A percentile compares a stretch with the other conserved stretches of the same genome.
Evolutionary conservation across 64 coral and sea anemone genomes (phyloP).

Genomic region (Hydrozoanthus tunicans): DNA sequence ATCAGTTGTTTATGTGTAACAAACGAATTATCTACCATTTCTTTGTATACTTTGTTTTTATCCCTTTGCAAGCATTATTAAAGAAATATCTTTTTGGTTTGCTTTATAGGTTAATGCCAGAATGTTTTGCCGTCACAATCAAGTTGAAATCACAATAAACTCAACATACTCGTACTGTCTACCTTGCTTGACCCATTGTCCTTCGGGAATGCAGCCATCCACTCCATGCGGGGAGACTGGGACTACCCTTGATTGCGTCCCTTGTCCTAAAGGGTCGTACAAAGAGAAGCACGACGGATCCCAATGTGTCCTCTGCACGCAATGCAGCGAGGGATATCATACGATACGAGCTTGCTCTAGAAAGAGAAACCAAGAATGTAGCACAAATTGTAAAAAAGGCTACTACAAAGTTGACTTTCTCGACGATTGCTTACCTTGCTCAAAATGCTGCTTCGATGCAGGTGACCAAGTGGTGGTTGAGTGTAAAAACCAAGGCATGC

Average conservation of each 20-base stretch:
- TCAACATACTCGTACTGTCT: neutral
- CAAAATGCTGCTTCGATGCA: neutral
- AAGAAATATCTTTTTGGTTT: too few species aligned
- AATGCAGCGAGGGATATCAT: neutral
- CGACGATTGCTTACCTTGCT: neutral
- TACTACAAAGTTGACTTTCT: neutral
- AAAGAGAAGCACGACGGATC: slow-evolving; percentile 5
- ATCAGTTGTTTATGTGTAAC: too few species aligned
- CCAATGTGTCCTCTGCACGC: neutral
- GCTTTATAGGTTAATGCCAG: too few species aligned
- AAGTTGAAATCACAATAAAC: too few species aligned
- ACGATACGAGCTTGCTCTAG: neutral
- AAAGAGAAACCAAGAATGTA: neutral
- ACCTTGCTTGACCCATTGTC: neutral
- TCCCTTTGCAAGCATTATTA: too few species aligned
- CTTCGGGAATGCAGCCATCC: neutral
- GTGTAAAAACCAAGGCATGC: neutral
- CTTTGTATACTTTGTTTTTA: too few species aligned
- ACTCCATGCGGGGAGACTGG: slow-evolving; percentile 3
- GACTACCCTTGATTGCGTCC: neutral
- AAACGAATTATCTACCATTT: too few species aligned
- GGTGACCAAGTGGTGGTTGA: neutral
- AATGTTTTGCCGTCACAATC: too few species aligned
- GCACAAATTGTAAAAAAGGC: neutral
- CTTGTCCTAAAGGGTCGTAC: neutral